phyloP scores from a whole-genome alignment of 2,797 vertebrate genomes.

The Aphelocoma californica region DNA sequence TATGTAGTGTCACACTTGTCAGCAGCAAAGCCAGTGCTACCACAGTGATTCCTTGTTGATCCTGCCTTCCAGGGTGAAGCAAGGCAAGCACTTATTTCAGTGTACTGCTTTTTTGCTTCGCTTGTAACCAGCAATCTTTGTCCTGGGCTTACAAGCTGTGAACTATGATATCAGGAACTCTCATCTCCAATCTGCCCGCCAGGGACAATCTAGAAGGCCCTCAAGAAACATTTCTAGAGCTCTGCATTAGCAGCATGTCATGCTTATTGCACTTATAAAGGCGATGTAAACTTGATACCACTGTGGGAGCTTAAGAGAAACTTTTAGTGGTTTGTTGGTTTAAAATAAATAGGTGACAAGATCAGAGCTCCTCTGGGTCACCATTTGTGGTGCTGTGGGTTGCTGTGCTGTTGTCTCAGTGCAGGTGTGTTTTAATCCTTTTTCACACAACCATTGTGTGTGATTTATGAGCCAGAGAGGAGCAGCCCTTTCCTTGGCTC shows the following conservation, averaged over 20 bases:
- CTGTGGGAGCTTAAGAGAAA: neutral
- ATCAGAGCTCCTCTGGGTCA: neutral
- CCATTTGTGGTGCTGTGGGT: neutral
- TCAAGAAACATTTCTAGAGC: neutral
- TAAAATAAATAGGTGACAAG: neutral
- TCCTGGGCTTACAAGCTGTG: constrained; percentile 1
- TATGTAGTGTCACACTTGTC: neutral
- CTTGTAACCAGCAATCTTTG: constrained; percentile 1
- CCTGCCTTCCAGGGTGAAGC: constrained; percentile 17
- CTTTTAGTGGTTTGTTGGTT: neutral
- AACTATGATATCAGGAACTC: neutral
- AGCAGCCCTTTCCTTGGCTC: neutral
- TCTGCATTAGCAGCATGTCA: neutral
- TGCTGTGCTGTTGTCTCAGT: neutral
- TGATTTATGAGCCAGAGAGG: neutral
- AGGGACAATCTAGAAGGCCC: neutral
- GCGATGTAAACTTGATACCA: neutral
- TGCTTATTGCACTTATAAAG: neutral
- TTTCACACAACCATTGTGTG: neutral
- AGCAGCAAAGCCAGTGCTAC: neutral
- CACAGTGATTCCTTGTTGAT: constrained; percentile 6
- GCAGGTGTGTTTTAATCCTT: neutral
- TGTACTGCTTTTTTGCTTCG: neutral
- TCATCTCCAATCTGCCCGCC: neutral
- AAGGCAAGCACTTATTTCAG: constrained; percentile 4